phyloP scores from a whole-genome alignment of 2,797 vertebrate genomes.

The Pipistrellus pygmaeus region DNA sequence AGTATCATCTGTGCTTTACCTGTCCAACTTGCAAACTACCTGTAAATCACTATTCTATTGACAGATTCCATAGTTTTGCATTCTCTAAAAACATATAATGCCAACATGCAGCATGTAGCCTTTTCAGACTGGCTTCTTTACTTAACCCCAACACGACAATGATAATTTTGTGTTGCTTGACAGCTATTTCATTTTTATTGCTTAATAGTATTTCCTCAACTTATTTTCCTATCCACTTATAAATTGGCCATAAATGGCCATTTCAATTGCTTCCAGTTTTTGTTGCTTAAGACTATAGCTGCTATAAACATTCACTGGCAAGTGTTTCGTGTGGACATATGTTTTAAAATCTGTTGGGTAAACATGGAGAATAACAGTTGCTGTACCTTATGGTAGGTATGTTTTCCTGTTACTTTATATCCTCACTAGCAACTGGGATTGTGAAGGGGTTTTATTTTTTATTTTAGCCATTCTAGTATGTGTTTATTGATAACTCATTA shows the following conservation, averaged over 20 bases:
- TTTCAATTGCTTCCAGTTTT: not conserved
- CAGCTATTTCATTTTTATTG: not conserved
- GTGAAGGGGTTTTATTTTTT: not conserved
- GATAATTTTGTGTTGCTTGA: not conserved
- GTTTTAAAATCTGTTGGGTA: not conserved
- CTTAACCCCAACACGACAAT: not conserved
- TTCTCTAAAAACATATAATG: not conserved
- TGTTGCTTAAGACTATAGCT: not conserved
- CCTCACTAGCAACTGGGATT: not conserved
- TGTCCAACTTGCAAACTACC: not conserved
- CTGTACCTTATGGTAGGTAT: not conserved
- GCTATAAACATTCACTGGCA: not conserved
- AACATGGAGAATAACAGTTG: not conserved
- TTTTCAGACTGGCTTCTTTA: not conserved
- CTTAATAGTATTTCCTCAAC: not conserved
- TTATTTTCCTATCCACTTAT: not conserved
- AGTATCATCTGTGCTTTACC: not conserved
- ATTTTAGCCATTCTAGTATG: not conserved
- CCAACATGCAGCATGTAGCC: not conserved
- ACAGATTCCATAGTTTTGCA: not conserved
- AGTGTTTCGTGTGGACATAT: not conserved
- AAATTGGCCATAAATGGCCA: not conserved
- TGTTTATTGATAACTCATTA: not conserved
- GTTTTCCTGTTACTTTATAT: not conserved
- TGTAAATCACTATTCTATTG: not conserved